These are phyloP conservation scores for Halcyon senegalensis DNA, from an alignment of 2,113 vertebrate species.

Conservation along the genomic window DNA sequence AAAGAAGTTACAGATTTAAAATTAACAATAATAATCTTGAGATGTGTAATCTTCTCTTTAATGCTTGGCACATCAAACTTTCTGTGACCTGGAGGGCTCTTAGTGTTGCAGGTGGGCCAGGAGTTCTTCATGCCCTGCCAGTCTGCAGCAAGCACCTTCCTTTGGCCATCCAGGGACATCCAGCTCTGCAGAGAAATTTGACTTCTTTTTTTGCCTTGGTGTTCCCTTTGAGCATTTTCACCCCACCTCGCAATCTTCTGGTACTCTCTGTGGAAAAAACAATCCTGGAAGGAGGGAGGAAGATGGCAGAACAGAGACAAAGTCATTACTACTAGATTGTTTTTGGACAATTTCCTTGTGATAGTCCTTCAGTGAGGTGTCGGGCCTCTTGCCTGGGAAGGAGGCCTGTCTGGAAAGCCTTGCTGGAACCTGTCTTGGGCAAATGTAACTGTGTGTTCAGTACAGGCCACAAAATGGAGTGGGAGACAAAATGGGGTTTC, in stretches of 20 bases:
- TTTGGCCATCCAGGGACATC: background rate
- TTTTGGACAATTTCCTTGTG: slow-evolving; percentile 5
- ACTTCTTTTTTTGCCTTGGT: background rate
- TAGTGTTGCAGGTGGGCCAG: background rate
- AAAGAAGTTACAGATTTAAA: background rate
- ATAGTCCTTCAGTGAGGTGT: background rate
- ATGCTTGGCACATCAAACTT: background rate
- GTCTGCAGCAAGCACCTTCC: background rate
- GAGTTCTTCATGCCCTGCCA: background rate
- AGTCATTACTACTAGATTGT: background rate
- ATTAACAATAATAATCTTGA: background rate
- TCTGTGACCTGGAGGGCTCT: background rate
- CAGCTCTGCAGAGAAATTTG: background rate
- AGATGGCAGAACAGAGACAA: background rate
- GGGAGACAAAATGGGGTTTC: slow-evolving; percentile 32
- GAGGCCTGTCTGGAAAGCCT: background rate
- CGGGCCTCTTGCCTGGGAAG: background rate
- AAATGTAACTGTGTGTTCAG: background rate
- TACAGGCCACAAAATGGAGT: slow-evolving; percentile 34
- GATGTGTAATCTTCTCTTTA: background rate
- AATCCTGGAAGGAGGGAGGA: background rate
- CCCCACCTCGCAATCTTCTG: background rate
- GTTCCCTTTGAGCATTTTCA: background rate
- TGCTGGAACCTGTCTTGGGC: slow-evolving; percentile 1
- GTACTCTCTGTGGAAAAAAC: background rate